Conservation (phyloP, 2,113 vertebrate species). For the Athene noctua region DNA sequence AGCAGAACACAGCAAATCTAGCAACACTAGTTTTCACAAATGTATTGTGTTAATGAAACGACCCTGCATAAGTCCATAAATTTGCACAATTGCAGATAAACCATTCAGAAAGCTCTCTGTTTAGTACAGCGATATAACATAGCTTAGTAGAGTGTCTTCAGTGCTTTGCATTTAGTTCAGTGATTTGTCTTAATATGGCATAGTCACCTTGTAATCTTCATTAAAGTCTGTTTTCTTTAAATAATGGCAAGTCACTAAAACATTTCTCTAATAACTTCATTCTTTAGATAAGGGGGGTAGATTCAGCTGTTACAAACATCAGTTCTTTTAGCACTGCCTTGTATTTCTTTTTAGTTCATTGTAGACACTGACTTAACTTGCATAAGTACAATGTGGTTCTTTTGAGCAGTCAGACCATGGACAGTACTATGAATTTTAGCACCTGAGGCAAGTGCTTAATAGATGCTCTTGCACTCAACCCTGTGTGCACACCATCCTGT, state of each 20-base stretch:
- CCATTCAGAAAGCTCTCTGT: not conserved
- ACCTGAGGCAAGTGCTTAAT: not conserved
- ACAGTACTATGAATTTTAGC: not conserved
- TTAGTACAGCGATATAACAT: not conserved
- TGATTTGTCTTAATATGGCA: not conserved
- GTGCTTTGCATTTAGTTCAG: not conserved
- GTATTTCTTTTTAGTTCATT: not conserved
- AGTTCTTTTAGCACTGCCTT: not conserved
- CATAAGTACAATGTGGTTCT: not conserved
- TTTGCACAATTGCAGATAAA: not conserved
- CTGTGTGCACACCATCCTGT: not conserved
- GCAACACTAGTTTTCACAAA: not conserved
- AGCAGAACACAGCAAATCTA: not conserved
- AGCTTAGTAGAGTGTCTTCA: not conserved
- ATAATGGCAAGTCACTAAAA: not conserved
- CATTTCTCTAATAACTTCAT: not conserved
- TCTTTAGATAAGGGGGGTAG: not conserved
- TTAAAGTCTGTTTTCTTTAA: not conserved
- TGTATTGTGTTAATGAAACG: not conserved
- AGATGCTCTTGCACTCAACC: not conserved
- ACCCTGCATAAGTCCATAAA: not conserved
- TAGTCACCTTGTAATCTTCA: not conserved
- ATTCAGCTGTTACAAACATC: not conserved
- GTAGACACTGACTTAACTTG: not conserved
- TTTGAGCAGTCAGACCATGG: not conserved